These are phyloP conservation scores for Diprion similis DNA, from an alignment of 1,140 invertebrate genomes.

Conservation along the genomic window DNA sequence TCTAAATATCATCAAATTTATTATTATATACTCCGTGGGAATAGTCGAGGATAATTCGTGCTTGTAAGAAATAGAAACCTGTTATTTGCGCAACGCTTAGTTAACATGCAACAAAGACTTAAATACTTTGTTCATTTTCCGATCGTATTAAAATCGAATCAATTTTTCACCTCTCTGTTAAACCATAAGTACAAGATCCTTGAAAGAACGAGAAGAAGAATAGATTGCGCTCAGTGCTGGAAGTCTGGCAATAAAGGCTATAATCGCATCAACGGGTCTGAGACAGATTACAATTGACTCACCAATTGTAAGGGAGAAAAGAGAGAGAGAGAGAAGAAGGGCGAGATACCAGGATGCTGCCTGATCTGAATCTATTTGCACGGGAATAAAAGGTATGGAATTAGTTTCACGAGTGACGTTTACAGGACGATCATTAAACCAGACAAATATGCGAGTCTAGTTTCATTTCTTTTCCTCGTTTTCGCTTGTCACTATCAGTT, in stretches of 20 bases:
- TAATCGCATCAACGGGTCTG: constrained; percentile 1
- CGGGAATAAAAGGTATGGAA: not conserved
- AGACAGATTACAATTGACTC: not conserved
- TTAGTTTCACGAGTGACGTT: not conserved
- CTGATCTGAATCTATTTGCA: not conserved
- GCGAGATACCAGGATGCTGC: not conserved
- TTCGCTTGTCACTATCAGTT: too few species aligned
- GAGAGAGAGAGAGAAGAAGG: not conserved
- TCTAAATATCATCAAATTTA: too few species aligned
- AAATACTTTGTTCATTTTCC: too few species aligned
- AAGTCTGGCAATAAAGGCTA: not conserved
- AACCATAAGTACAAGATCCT: not conserved
- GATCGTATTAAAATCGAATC: too few species aligned
- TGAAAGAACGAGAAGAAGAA: not conserved
- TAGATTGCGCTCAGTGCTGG: not conserved
- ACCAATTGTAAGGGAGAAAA: not conserved
- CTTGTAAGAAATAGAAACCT: too few species aligned
- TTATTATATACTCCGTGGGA: too few species aligned
- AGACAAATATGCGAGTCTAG: too few species aligned
- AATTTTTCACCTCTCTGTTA: not conserved
- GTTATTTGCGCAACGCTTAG: too few species aligned
- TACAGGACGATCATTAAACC: not conserved
- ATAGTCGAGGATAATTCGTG: too few species aligned
- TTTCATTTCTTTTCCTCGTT: too few species aligned
- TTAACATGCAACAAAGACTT: too few species aligned